Conservation (phyloP, 2,888 invertebrate species). For the Physocephala rufipes region DNA sequence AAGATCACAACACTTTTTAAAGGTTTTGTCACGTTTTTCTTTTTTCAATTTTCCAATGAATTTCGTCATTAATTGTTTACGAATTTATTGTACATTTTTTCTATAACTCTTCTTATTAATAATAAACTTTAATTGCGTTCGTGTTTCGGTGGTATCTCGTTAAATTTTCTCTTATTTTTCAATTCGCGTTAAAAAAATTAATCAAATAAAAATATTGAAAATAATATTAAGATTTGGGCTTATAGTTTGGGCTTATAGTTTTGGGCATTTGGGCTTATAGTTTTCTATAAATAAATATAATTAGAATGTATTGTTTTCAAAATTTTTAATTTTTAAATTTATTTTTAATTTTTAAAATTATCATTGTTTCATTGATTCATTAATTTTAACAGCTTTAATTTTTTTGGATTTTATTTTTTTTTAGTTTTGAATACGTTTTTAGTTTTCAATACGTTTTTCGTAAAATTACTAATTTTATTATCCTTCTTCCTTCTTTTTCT, state of each 20-base stretch:
- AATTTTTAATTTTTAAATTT: no score
- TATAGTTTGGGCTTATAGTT: no score
- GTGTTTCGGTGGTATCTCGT: not conserved
- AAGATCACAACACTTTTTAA: no score
- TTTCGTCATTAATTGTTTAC: not conserved
- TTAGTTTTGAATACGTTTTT: not conserved
- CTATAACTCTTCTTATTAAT: not conserved
- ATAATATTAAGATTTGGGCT: no score
- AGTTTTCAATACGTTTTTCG: not conserved
- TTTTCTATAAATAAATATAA: no score
- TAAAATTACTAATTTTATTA: no score
- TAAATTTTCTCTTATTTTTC: not conserved
- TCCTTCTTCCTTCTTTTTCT: not conserved
- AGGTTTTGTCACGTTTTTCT: not conserved
- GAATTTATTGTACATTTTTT: not conserved
- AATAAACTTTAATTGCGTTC: not conserved
- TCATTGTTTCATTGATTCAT: not conserved
- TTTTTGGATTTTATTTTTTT: not conserved
- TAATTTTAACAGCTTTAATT: not conserved
- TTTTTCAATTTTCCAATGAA: not conserved
- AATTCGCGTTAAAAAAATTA: no score
- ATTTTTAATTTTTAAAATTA: not conserved
- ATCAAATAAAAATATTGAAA: no score
- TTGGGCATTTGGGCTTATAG: no score
- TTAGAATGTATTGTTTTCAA: no score